Conservation (phyloP, 2,113 vertebrate genomes). For the Chaetura pelagica region DNA sequence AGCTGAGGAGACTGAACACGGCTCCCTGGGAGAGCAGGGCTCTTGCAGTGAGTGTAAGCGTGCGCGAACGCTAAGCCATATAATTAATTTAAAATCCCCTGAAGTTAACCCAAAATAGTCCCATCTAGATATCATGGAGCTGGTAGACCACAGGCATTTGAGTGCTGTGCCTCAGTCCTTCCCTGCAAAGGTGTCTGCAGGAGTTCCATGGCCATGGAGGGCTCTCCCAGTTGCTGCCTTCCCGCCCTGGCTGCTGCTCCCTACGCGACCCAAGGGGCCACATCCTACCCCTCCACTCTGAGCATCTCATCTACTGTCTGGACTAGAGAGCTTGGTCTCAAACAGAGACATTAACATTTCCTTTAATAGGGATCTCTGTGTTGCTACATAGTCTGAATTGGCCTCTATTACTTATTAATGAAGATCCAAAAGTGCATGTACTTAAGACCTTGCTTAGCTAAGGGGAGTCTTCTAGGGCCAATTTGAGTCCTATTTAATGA, state of each 20-base stretch:
- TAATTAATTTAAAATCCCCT: background rate
- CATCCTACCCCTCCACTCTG: background rate
- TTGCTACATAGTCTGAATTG: constrained; percentile 51
- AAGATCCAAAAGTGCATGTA: constrained; percentile 68
- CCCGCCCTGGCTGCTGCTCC: rapidly evolving
- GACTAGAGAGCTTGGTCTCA: constrained; percentile 30
- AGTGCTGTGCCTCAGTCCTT: background rate
- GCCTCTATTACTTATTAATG: constrained; percentile 70
- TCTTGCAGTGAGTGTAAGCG: background rate
- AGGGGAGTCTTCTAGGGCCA: constrained; percentile 59
- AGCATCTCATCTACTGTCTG: constrained; percentile 30
- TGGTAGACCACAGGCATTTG: background rate
- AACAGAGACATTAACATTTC: constrained; percentile 72
- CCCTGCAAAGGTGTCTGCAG: background rate
- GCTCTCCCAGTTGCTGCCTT: rapidly evolving
- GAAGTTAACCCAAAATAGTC: background rate
- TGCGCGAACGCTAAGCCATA: background rate
- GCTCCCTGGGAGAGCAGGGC: background rate
- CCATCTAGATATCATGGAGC: background rate
- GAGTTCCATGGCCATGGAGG: rapidly evolving
- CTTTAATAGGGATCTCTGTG: constrained; percentile 70
- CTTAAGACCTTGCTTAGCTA: constrained; percentile 68
- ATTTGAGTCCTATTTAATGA: constrained; percentile 71
- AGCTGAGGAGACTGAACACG: rapidly evolving
- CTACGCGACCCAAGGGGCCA: rapidly evolving